Evolutionary conservation across 2,797 vertebrate species (phyloP).

Genomic region (Danio jaintianensis): DNA sequence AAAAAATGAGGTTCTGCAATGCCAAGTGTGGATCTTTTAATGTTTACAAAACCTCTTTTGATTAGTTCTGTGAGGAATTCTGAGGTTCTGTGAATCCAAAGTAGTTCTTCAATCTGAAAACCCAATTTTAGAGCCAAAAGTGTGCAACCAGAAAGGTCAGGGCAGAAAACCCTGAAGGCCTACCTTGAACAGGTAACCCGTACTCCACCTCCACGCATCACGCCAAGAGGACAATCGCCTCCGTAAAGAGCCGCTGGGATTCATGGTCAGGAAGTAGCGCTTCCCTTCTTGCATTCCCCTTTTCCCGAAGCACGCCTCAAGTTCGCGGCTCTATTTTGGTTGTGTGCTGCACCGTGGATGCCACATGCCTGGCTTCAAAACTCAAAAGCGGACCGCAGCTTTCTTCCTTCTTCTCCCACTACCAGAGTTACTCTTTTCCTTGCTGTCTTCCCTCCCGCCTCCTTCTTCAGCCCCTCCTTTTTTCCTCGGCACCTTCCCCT

Average conservation of each 20-base stretch:
- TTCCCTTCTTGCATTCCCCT: slow-evolving; percentile 56
- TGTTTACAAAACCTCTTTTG: too few relatives aligned
- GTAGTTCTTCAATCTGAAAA: not conserved
- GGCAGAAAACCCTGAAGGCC: slow-evolving; percentile 13
- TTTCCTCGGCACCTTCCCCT: slow-evolving; percentile 50
- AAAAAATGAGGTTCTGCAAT: not conserved
- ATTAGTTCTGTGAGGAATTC: too few relatives aligned
- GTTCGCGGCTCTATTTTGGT: slow-evolving; percentile 73
- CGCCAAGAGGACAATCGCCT: slow-evolving; percentile 80
- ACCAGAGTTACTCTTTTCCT: slow-evolving; percentile 55
- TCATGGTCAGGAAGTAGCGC: slow-evolving; percentile 71
- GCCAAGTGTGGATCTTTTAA: not conserved
- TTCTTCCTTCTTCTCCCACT: slow-evolving; percentile 55
- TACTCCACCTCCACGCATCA: slow-evolving; percentile 84
- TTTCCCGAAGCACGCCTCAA: slow-evolving; percentile 14
- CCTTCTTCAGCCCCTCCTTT: slow-evolving; percentile 51
- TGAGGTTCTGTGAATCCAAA: not conserved
- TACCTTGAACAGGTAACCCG: slow-evolving; percentile 80
- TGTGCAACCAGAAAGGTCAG: not conserved
- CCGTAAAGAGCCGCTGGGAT: slow-evolving; percentile 76
- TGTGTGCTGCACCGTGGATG: slow-evolving; percentile 64
- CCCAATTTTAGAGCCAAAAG: not conserved
- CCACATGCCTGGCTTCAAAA: slow-evolving; percentile 66
- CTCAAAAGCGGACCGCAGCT: slow-evolving; percentile 56
- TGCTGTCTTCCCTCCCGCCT: slow-evolving; percentile 73